Conservation (phyloP, 2,888 invertebrate genomes). For the Baccha elongata region DNA sequence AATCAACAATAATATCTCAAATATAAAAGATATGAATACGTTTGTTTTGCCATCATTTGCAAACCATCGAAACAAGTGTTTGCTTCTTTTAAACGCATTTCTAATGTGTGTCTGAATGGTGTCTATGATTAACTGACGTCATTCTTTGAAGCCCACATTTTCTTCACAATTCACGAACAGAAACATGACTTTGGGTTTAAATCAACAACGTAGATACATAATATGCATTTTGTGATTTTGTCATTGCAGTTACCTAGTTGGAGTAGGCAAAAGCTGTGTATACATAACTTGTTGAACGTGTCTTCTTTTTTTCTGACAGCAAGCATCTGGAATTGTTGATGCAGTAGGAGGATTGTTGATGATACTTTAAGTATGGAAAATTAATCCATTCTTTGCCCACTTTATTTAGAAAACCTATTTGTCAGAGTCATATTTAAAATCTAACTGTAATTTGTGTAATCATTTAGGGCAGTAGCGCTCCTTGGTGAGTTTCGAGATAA, state of each 20-base stretch:
- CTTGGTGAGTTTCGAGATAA: too few relatives aligned
- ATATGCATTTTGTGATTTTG: background rate
- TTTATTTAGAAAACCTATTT: conserved; percentile 16
- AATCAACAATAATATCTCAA: conserved; percentile 32
- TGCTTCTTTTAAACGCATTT: conserved; percentile 49
- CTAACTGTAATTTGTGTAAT: conserved; percentile 21
- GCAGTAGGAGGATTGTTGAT: conserved; percentile 9
- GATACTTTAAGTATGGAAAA: conserved; percentile 29
- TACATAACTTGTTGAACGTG: conserved; percentile 54
- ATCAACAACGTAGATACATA: background rate
- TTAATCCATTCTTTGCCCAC: conserved; percentile 24
- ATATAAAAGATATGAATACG: conserved; percentile 40
- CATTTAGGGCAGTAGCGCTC: conserved; percentile 7
- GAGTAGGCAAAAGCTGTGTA: conserved; percentile 44
- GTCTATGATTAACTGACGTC: conserved; percentile 51
- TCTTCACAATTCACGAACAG: background rate
- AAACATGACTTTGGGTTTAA: too few relatives aligned
- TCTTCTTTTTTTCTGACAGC: conserved; percentile 28
- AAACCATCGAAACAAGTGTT: conserved; percentile 45
- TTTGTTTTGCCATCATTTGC: conserved; percentile 8
- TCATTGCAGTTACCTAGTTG: conserved; percentile 35
- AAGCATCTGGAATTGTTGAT: conserved; percentile 20
- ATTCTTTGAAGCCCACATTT: conserved; percentile 30
- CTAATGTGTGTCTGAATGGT: conserved; percentile 23
- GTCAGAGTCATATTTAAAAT: conserved; percentile 13